Conservation (phyloP, 2,888 invertebrate genomes). For the Gastrophysa polygoni region DNA sequence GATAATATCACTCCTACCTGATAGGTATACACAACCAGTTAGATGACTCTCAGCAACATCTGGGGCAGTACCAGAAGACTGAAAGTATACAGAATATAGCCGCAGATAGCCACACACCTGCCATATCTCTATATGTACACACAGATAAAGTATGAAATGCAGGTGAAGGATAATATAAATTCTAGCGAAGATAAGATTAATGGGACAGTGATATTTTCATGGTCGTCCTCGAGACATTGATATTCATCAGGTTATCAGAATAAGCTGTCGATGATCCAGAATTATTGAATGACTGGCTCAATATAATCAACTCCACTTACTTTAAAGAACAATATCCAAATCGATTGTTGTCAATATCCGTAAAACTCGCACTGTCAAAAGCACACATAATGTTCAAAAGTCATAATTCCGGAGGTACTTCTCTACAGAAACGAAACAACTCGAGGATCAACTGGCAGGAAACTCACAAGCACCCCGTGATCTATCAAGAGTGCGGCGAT, state of each 20-base stretch:
- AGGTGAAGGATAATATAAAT: not conserved
- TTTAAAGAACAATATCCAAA: slow-evolving; percentile 20
- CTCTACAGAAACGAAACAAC: slow-evolving; percentile 1
- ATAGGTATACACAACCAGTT: not conserved
- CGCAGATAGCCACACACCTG: too few relatives aligned
- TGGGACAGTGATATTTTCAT: not conserved
- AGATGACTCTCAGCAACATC: not conserved
- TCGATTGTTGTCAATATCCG: slow-evolving; percentile 27
- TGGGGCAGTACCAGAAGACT: not conserved
- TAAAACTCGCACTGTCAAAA: slow-evolving; percentile 28
- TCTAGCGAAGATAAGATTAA: not conserved
- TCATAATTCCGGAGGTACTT: slow-evolving; percentile 18
- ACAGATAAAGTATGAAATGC: not conserved
- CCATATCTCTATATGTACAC: not conserved
- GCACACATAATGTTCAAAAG: slow-evolving; percentile 27
- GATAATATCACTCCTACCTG: not conserved
- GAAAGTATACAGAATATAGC: not conserved
- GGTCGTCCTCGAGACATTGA: not conserved
- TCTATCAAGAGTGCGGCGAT: slow-evolving; percentile 15
- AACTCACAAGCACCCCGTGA: slow-evolving; percentile 16
- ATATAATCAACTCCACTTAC: slow-evolving; percentile 11
- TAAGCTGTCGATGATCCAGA: not conserved
- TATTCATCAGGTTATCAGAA: not conserved
- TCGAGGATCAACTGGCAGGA: slow-evolving; percentile 3
- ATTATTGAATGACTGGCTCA: not conserved